A percentile compares a stretch with the other conserved stretches of the same genome.
phyloP scores from a whole-genome alignment of 1,140 invertebrate species.

The Leptinotarsa texana region DNA sequence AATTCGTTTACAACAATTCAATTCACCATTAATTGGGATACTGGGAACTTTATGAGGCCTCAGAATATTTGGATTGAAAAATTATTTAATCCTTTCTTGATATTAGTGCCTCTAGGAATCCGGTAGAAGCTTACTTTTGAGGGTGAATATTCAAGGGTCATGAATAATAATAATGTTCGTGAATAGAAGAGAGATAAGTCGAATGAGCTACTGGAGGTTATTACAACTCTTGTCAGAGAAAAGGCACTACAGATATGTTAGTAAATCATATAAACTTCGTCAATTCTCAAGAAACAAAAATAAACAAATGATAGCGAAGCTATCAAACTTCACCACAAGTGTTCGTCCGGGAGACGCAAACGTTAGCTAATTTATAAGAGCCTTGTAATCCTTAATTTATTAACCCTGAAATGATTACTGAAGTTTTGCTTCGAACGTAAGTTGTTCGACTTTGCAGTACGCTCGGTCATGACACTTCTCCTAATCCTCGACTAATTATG shows the following conservation, averaged over 20 bases:
- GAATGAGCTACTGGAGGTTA: background rate
- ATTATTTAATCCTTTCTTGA: background rate
- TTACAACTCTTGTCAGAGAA: too few relatives aligned
- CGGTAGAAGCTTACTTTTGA: background rate
- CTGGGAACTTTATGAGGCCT: background rate
- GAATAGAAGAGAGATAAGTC: background rate
- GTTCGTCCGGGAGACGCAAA: background rate
- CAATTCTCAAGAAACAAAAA: background rate
- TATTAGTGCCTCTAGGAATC: background rate
- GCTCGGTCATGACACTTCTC: background rate
- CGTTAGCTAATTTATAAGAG: background rate
- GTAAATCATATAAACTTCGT: too few relatives aligned
- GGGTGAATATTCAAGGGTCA: background rate
- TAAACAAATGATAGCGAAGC: background rate
- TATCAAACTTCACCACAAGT: constrained; percentile 1
- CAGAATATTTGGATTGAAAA: background rate
- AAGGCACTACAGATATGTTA: too few relatives aligned
- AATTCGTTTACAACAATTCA: constrained; percentile 31
- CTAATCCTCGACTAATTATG: background rate
- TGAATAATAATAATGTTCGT: background rate
- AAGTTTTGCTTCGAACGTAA: background rate
- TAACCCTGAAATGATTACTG: background rate
- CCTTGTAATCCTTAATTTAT: background rate
- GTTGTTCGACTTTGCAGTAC: background rate
- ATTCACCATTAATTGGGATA: constrained; percentile 14